Conservation (phyloP, 2,113 vertebrate genomes). For the Henicopernis longicauda region DNA sequence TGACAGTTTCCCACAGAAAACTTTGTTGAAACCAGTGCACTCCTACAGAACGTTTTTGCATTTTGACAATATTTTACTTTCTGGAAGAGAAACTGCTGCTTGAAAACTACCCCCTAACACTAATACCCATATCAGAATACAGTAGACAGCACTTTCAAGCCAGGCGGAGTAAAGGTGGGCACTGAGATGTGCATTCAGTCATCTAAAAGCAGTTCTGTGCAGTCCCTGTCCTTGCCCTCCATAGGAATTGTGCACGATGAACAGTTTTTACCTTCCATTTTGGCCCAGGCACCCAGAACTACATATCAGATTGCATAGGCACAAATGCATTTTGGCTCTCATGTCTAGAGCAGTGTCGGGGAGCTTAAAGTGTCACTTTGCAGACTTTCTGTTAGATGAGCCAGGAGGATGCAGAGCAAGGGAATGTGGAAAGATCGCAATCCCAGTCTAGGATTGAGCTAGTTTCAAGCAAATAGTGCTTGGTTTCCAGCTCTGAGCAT, state of each 20-base stretch:
- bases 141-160: neutral
- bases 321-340: neutral
- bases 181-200: neutral
- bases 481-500: neutral
- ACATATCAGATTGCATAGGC: fast-evolving
- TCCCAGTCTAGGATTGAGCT: neutral
- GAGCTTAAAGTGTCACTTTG: neutral
- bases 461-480: neutral
- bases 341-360: fast-evolving
- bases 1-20: neutral
- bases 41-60: neutral
- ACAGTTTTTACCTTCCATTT: neutral
- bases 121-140: neutral
- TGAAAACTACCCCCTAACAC: neutral
- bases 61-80: neutral
- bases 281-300: neutral
- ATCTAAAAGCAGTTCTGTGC: neutral
- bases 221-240: neutral
- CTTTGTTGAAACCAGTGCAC: neutral
- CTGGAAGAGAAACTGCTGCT: neutral
- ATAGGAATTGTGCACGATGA: neutral
- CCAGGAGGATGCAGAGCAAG: neutral
- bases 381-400: neutral
- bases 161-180: neutral
- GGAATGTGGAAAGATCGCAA: neutral